Conservation (phyloP, 53 echinoderm and acorn worm genomes). For the Paelopatides confundens region DNA sequence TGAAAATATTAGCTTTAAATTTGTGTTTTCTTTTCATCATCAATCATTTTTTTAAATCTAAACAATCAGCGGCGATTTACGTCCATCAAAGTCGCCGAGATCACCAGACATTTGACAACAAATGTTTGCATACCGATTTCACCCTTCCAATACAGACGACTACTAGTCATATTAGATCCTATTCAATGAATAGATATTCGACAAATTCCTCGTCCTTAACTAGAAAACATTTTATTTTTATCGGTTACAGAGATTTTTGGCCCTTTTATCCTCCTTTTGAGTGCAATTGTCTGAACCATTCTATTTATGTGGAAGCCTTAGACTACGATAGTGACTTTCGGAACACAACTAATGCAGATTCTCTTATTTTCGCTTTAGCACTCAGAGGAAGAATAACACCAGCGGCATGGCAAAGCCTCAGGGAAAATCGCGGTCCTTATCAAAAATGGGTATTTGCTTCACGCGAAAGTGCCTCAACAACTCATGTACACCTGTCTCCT, state of each 20-base stretch:
- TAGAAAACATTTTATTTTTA: conserved; percentile 16
- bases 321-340: neutral
- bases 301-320: neutral
- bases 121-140: too few species aligned
- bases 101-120: too few species aligned
- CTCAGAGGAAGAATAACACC: neutral
- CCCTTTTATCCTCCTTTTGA: conserved; percentile 1
- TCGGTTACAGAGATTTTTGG: conserved; percentile 35
- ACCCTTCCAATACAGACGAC: too few species aligned
- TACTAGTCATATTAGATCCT: too few species aligned
- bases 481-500: neutral
- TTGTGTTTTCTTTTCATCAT: too few species aligned
- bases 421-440: neutral
- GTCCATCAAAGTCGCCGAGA: too few species aligned
- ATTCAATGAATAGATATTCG: neutral
- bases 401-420: neutral
- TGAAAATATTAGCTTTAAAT: too few species aligned
- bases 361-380: neutral
- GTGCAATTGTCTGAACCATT: neutral
- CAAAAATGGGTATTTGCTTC: conserved; percentile 38
- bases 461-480: conserved; percentile 31
- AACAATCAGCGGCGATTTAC: too few species aligned
- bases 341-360: neutral
- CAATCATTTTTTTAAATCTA: too few species aligned
- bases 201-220: neutral